Percentiles rank a stretch among this genome's conserved stretches.
Evolutionary conservation across 1,140 invertebrate genomes (phyloP).

Genomic region (Diachasmimorpha longicaudata): DNA sequence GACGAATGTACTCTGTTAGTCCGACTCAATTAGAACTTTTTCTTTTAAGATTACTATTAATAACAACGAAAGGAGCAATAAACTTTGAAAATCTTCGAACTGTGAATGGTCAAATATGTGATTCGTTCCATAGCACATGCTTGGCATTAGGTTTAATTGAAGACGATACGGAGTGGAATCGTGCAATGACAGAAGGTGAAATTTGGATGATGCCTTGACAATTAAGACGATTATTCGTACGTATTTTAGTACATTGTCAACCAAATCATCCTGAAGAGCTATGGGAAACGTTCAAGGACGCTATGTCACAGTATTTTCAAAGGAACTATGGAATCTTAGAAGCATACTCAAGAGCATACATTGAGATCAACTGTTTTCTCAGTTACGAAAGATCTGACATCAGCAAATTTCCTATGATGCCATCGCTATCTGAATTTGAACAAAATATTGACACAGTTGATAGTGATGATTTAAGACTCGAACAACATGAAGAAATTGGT

Average conservation of each 20-base stretch:
- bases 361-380: slow-evolving; percentile 17
- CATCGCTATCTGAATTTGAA: neutral
- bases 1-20: neutral
- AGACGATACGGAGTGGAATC: slow-evolving; percentile 24
- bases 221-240: slow-evolving; percentile 19
- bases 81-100: neutral
- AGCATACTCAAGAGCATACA: slow-evolving; percentile 18
- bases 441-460: neutral
- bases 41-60: neutral
- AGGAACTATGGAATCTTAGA: neutral
- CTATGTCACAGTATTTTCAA: slow-evolving; percentile 19
- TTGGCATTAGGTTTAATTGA: slow-evolving; percentile 20
- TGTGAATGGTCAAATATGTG: neutral
- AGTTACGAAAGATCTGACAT: slow-evolving; percentile 2
- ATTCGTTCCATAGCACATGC: slow-evolving; percentile 9
- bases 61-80: neutral
- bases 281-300: slow-evolving; percentile 21
- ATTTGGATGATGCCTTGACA: too few relatives aligned
- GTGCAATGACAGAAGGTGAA: slow-evolving; percentile 22
- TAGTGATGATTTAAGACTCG: neutral
- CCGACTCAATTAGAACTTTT: neutral
- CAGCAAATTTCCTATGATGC: neutral
- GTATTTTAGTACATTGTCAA: slow-evolving; percentile 22
- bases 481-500: slow-evolving; percentile 13
- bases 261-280: slow-evolving; percentile 14